Percentiles rank a stretch among this genome's conserved stretches.
phyloP scores from a whole-genome alignment of 2,888 invertebrate genomes.

The Leptinotarsa tumamoca region DNA sequence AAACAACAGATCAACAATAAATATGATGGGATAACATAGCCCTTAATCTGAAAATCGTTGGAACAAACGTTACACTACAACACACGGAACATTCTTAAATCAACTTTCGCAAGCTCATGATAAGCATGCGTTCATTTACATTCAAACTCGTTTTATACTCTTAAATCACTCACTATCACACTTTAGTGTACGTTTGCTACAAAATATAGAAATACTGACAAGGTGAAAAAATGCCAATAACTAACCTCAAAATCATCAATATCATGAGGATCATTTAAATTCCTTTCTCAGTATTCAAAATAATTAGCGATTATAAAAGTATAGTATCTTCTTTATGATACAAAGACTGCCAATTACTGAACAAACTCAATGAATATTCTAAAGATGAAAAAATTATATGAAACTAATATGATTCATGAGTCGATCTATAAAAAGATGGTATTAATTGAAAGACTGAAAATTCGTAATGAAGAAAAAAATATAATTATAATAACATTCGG shows the following conservation, averaged over 20 bases:
- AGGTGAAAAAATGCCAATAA: slow-evolving; percentile 50
- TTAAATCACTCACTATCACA: slow-evolving; percentile 50
- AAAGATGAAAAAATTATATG: too few relatives aligned
- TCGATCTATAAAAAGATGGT: too few relatives aligned
- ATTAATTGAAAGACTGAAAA: too few relatives aligned
- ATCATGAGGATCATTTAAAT: too few relatives aligned
- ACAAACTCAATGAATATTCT: too few relatives aligned
- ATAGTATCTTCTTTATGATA: too few relatives aligned
- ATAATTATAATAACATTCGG: background rate
- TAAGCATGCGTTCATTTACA: slow-evolving; percentile 49
- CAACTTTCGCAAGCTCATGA: slow-evolving; percentile 45
- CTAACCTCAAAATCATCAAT: too few relatives aligned
- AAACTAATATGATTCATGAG: too few relatives aligned
- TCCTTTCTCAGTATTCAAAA: too few relatives aligned
- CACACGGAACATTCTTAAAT: slow-evolving; percentile 50
- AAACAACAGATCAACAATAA: slow-evolving; percentile 27
- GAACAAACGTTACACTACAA: slow-evolving; percentile 64
- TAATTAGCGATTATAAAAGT: too few relatives aligned
- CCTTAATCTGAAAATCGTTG: slow-evolving; percentile 56
- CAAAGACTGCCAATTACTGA: too few relatives aligned
- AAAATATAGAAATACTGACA: slow-evolving; percentile 27
- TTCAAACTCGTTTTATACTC: slow-evolving; percentile 47
- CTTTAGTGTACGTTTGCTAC: slow-evolving; percentile 59
- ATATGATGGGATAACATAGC: slow-evolving; percentile 55
- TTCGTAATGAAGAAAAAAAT: too few relatives aligned